These are phyloP conservation scores for Aplodontia rufa DNA, from an alignment of 2,113 vertebrate genomes.

Conservation along the genomic window DNA sequence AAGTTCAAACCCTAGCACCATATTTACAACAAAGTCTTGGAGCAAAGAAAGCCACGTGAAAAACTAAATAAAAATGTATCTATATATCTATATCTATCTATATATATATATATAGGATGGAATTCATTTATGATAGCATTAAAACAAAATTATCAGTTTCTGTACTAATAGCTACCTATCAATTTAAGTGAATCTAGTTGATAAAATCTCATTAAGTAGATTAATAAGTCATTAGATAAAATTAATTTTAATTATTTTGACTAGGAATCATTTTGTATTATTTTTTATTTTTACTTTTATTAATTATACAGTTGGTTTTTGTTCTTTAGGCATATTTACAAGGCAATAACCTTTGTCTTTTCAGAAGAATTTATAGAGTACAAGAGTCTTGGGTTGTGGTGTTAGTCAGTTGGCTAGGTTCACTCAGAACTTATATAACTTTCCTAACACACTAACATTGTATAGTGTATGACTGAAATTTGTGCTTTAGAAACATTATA, in stretches of 20 bases:
- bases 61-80: no score
- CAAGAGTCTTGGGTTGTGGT: neutral
- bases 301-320: neutral
- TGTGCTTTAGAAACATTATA: constrained; percentile 16
- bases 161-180: neutral
- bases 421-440: neutral
- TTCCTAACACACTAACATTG: neutral
- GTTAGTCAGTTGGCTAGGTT: neutral
- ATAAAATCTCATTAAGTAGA: no score
- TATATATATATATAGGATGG: neutral
- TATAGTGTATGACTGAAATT: neutral
- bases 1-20: no score
- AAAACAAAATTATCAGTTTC: constrained; percentile 16
- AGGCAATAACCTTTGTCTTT: neutral
- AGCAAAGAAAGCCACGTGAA: no score
- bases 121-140: constrained; percentile 45
- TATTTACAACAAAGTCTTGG: no score
- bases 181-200: neutral
- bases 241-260: no score
- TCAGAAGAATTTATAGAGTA: constrained; percentile 3
- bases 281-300: constrained; percentile 11
- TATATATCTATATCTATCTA: no score
- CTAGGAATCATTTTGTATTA: constrained; percentile 24
- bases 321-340: constrained; percentile 16
- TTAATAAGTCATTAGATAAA: no score